Evolutionary conservation across 2,113 vertebrate species (phyloP), one percentile per base, ranked within the genome.

Genomic region (Hassar affinis): DNA sequence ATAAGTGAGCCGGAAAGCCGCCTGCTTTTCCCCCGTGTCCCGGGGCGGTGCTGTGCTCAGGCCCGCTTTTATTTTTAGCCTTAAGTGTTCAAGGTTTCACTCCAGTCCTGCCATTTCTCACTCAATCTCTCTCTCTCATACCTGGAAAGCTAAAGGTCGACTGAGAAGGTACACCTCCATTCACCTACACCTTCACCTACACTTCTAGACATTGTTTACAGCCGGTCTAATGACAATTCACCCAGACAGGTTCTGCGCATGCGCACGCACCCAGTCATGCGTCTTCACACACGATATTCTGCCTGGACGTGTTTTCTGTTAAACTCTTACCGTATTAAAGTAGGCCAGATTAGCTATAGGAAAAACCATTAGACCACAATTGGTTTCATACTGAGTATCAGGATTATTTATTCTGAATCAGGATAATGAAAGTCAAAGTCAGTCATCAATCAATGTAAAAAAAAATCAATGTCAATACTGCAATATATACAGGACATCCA

Each of bases 61-160:
- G 71, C 69, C 66, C 45, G 33, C 51, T 66, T 69, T 87, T 42
- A 87, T 85, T 87, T 85, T 71, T 87, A 85, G 81, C 84, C 49
- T 42, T 25, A 47, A 64, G 76, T 54, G 76, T 61, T n/a, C 47
- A 71, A 30, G 69, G 76, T 59, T 27, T 25, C 33, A 56, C 47
- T 42, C 22, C 64, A 69, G 4, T 52, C 49, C 49, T 35, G 38
- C 33, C 14, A 49, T 62, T 62, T 45, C 35, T 22, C 42, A 79
- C 2, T 69, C 0, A 51, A 72, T 33, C 14, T 25, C 75, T 59
- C 68, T 56, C 38, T 45, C 42, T 15, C n/a, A n/a, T 69, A 47
- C 59, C 35, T 79, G 45, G 25, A 33, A 22, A 66, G 27, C n/a
- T 18, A 14, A 27, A 30, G 20, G 7, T 52, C 45, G 12, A 75